Base-by-base conservation (phyloP, 2,113 vertebrate species). In the Grammomys dolichurus region DNA sequence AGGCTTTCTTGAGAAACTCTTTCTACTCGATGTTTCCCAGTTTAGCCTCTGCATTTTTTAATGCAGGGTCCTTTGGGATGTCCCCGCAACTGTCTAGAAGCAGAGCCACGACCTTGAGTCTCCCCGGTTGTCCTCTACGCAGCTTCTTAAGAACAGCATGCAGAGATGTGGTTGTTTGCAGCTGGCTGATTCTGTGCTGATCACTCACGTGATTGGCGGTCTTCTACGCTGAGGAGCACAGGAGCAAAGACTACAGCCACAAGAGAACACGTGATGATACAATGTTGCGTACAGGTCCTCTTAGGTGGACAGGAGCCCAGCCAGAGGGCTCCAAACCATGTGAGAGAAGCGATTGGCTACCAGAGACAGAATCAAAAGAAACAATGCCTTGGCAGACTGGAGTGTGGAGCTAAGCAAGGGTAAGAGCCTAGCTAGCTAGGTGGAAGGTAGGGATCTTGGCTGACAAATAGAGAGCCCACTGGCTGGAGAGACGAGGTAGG, bases 201-300 rank as follows among this genome's bases (percentile, higher is more conserved):
- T 69, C 3, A 10, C 77, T 1, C 20, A 3, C 31, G 24, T 13
- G 75, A 11, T 24, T 76, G 63, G 85, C 58, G 12, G 78, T 60
- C 43, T n/a, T n/a, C 60, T 14, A 12, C 0, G 1, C 78, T 3
- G 12, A 67, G 63, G 63, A 72, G 56, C 81, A 60, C 20, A 3
- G 7, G 19, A 54, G 91, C 56, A 10, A 26, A 36, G 82, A 31
- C 17, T 65, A 72, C 93, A 63, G 48, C 58, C 40, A 54, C 56
- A 26, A 75, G 36, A 33, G 80, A 77, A 92, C 90, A 58, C 5
- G 5, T 58, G 92, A 93, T 36, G 46, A 85, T 85, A 24, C 46
- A 2, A 4, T 14, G 17, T 22, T 40, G 36, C 48, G 76, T 26
- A 26, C 73, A 31, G 58, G 19, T 1, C 17, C 33, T 6, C 82